phyloP scores from a whole-genome alignment of 1,140 invertebrate genomes.

The Campoletis sonorensis region DNA sequence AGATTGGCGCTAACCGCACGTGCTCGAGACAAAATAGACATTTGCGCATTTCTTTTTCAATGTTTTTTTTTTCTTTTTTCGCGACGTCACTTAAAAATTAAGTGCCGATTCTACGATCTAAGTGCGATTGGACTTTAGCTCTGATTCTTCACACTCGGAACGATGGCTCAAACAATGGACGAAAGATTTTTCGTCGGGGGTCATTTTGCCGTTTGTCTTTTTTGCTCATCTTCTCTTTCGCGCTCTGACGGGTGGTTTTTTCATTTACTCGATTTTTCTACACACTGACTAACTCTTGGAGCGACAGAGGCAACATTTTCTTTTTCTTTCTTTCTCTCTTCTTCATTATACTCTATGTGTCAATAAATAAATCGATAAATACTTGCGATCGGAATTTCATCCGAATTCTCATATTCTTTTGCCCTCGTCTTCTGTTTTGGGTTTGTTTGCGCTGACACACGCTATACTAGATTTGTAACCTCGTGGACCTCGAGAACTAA shows the following conservation, averaged over 20 bases:
- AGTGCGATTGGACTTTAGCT: constrained; percentile 2
- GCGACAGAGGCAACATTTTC: constrained; percentile 49
- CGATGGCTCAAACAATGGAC: too few relatives aligned
- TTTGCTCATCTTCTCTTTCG: constrained; percentile 44
- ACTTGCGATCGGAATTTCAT: constrained; percentile 56
- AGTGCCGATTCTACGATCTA: constrained; percentile 25
- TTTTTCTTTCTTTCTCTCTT: constrained; percentile 1
- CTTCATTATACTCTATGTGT: constrained; percentile 64
- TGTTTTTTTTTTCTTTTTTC: not conserved
- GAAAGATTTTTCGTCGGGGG: not conserved
- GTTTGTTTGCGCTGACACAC: not conserved
- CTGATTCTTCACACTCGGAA: not conserved
- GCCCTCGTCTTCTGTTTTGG: not conserved
- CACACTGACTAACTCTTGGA: constrained; percentile 70
- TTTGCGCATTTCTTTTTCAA: not conserved
- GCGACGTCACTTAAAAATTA: constrained; percentile 1
- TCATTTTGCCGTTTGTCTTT: constrained; percentile 25
- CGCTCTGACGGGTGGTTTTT: constrained; percentile 32
- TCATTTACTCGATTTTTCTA: constrained; percentile 53
- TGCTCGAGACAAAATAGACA: constrained; percentile 4
- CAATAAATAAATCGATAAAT: constrained; percentile 75
- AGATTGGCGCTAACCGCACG: constrained; percentile 22
- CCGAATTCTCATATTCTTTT: not conserved
- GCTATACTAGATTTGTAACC: not conserved
- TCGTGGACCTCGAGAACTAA: not conserved